Conservation (phyloP, 2,113 vertebrate species). For the Tragelaphus imberbis region DNA sequence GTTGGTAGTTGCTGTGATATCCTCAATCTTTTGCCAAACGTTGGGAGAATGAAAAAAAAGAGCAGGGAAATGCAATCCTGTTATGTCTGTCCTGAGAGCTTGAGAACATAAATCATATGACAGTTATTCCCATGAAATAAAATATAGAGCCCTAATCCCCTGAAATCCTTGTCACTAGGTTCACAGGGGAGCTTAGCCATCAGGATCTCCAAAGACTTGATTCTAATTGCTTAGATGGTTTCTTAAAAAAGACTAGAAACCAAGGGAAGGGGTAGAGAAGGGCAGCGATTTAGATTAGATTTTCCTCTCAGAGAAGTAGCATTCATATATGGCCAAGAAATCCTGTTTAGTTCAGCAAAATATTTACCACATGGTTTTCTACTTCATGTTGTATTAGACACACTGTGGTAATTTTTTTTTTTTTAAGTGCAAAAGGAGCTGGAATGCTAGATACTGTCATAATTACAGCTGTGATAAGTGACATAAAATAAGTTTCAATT, state of each 20-base stretch:
- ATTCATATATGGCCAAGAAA: background rate
- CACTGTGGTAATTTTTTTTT: background rate
- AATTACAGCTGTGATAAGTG: background rate
- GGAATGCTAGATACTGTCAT: background rate
- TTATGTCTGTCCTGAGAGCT: slow-evolving; percentile 46
- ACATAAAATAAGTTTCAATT: background rate
- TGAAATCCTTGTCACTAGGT: slow-evolving; percentile 40
- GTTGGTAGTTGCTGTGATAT: slow-evolving; percentile 42
- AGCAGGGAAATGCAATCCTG: slow-evolving; percentile 47
- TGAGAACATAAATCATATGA: slow-evolving; percentile 51
- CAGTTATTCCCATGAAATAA: slow-evolving; percentile 44
- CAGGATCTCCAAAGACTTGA: background rate
- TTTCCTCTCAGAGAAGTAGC: background rate
- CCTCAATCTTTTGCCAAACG: slow-evolving; percentile 2
- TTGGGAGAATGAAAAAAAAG: slow-evolving; percentile 35
- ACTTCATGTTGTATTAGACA: background rate
- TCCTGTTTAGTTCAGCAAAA: background rate
- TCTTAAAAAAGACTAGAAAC: background rate
- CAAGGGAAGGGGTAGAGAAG: background rate
- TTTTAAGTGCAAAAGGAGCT: background rate
- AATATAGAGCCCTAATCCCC: slow-evolving; percentile 32
- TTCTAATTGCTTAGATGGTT: background rate
- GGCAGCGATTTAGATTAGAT: background rate
- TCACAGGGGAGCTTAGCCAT: slow-evolving; percentile 25
- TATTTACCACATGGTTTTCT: background rate